Evolutionary conservation across 2,888 invertebrate genomes (phyloP), one percentile per base, ranked within the genome.

Genomic region (Epsilonema sp.): DNA sequence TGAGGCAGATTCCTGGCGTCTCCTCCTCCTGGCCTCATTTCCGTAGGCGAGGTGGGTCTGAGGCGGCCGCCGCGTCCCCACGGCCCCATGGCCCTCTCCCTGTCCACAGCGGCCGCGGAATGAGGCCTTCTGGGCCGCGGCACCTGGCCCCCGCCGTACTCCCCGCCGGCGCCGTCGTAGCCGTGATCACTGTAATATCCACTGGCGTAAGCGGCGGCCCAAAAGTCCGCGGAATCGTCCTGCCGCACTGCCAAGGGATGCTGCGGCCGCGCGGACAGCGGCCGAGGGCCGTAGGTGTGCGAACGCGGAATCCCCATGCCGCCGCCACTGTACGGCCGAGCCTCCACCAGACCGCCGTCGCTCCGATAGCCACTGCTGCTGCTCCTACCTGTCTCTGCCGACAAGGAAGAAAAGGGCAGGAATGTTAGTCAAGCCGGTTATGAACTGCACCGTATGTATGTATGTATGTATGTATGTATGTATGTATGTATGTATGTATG

Each of bases 301-400:
- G 42, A 23, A 16, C 22, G 23, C 8, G 39, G 39, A 8, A 31
- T 8, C 8, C 31, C 31, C 13, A 20, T 20, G 11, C 31, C 31
- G 31, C 31, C 31, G 31, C 16, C 8, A 8, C 31, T 8, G 16
- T 31, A 16, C 31, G 16, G 8, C 16, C 31, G 31, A 16, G 31
- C 8, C 31, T 8, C 22, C 8, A 8, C 11, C 26, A 43, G 11
- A 19, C 31, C 44, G 5, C 26, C 24, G 22, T 43, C 44, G 21
- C 44, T 43, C 63, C 62, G 54, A 63, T 62, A 53, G 37, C 49
- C 40, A 3, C 43, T 26, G 19, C 49, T 51, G 51, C 31, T 24
- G 19, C 31, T 31, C n/a, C n/a, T n/a, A n/a, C n/a, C n/a, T n/a
- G n/a, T n/a, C n/a, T n/a, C n/a, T n/a, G n/a, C n/a, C n/a, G n/a